Conservation (phyloP, 2,797 vertebrate species). For the Coendou prehensilis region DNA sequence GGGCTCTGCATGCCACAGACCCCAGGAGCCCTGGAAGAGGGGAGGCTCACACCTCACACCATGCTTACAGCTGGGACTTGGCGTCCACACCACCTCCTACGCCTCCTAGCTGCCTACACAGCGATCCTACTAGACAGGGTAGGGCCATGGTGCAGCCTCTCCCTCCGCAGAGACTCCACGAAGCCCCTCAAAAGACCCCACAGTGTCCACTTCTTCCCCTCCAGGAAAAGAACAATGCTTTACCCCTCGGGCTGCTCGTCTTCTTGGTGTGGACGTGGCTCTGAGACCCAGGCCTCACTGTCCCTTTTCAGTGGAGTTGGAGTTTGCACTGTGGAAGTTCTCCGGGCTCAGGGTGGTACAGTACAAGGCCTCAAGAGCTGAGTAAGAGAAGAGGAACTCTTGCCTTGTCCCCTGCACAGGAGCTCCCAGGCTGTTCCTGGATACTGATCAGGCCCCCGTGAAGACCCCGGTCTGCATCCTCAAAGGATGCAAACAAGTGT, state of each 20-base stretch:
- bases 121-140: neutral
- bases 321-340: neutral
- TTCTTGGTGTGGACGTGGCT: neutral
- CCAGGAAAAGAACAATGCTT: neutral
- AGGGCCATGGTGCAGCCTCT: neutral
- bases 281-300: neutral
- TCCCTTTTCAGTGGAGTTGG: neutral
- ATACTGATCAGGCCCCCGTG: neutral
- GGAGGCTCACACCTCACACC: rapidly evolving
- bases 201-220: too few species aligned
- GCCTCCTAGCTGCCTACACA: too few species aligned
- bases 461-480: neutral
- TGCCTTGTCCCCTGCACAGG: too few species aligned
- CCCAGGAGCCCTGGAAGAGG: neutral
- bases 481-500: neutral
- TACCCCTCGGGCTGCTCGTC: neutral
- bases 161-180: neutral
- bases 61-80: too few species aligned
- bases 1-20: neutral
- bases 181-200: neutral
- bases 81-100: neutral
- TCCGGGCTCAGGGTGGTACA: neutral
- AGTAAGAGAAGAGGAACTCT: neutral
- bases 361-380: neutral
- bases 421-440: neutral